phyloP scores from a whole-genome alignment of 2,888 invertebrate genomes.

The Drosophila peninsularis region DNA sequence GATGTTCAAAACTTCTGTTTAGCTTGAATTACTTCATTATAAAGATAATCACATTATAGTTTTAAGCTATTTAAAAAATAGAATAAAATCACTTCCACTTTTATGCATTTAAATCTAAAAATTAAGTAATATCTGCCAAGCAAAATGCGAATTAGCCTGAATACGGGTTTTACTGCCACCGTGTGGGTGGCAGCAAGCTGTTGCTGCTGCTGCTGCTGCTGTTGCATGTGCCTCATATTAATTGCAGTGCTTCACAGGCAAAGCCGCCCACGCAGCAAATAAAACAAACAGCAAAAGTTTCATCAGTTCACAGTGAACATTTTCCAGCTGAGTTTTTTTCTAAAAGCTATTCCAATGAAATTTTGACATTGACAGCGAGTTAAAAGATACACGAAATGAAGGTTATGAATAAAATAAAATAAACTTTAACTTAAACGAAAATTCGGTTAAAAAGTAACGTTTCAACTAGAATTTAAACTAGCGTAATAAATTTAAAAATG shows the following conservation, averaged over 20 bases:
- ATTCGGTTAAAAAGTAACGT: not conserved
- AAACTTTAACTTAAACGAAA: not conserved
- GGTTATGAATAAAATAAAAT: not conserved
- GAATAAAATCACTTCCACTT: not conserved
- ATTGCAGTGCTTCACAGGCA: conserved; percentile 63
- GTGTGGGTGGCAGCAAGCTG: conserved; percentile 54
- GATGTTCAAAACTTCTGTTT: not conserved
- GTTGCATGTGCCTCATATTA: conserved; percentile 61
- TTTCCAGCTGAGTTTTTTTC: not conserved
- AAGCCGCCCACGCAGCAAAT: conserved; percentile 54
- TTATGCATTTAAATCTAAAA: not conserved
- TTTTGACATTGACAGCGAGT: not conserved
- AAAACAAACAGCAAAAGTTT: conserved; percentile 57
- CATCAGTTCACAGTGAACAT: conserved; percentile 35
- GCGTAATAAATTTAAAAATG: no score
- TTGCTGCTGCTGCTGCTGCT: conserved; percentile 18
- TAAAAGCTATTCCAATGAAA: not conserved
- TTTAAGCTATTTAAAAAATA: not conserved
- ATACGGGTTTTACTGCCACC: conserved; percentile 20
- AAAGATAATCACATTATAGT: not conserved
- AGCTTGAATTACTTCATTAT: conserved; percentile 8
- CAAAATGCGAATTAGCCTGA: conserved; percentile 16
- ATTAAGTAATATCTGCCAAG: not conserved
- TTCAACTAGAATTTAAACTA: no score
- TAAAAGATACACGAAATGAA: not conserved